phyloP scores from a whole-genome alignment of 2,797 vertebrate species.

The Decapterus maruadsi region DNA sequence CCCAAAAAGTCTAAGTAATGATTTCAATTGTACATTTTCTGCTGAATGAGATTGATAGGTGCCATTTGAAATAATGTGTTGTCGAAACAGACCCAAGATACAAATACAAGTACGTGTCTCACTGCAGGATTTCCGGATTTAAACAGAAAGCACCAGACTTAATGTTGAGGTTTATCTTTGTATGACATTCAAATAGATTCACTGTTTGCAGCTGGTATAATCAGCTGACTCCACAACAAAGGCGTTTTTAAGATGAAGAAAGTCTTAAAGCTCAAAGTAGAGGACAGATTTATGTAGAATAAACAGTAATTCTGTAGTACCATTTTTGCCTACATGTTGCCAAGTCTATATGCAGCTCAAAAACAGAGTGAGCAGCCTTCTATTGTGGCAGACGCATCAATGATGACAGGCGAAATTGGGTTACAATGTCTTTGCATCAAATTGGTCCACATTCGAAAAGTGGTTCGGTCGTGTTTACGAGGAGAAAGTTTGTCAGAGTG shows the following conservation, averaged over 20 bases:
- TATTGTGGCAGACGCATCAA: not conserved
- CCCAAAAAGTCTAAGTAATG: not conserved
- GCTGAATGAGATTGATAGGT: not conserved
- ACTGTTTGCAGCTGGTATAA: not conserved
- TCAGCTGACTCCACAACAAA: not conserved
- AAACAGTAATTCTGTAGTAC: no score
- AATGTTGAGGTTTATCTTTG: not conserved
- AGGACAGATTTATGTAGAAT: not conserved
- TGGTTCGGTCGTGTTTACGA: constrained; percentile 28
- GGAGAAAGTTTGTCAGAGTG: constrained; percentile 33
- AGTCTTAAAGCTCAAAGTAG: not conserved
- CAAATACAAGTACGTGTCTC: no score
- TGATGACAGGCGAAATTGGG: constrained; percentile 35
- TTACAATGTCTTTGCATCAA: constrained; percentile 24
- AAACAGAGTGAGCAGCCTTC: not conserved
- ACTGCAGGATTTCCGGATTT: not conserved
- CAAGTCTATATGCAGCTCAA: not conserved
- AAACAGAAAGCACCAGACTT: not conserved
- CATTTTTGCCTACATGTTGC: no score
- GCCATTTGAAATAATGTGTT: not conserved
- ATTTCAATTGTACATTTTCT: not conserved
- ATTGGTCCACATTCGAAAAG: constrained; percentile 17
- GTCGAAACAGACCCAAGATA: not conserved
- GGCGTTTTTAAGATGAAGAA: not conserved
- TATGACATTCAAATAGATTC: not conserved